Percentiles rank a stretch among this genome's conserved stretches.
Evolutionary conservation across 2,113 vertebrate species (phyloP).

Genomic region (Aleadryas rufinucha): DNA sequence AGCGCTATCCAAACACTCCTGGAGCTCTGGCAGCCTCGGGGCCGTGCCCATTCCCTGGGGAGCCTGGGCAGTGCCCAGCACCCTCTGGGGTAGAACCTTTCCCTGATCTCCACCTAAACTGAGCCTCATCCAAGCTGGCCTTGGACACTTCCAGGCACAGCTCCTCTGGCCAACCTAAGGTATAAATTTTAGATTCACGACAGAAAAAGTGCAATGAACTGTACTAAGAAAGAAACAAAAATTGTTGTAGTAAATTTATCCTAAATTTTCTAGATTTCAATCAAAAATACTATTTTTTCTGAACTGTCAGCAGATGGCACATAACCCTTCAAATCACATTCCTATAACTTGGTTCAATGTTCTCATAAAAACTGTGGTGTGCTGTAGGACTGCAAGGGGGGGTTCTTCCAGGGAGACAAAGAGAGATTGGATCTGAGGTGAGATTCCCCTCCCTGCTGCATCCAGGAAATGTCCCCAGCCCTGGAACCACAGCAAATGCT

Average conservation of each 20-base stretch:
- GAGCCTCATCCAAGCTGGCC: not conserved
- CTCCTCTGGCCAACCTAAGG: not conserved
- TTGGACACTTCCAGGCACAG: not conserved
- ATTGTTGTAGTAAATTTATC: not conserved
- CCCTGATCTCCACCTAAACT: not conserved
- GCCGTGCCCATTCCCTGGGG: not conserved
- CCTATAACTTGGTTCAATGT: not conserved
- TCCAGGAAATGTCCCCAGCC: not conserved
- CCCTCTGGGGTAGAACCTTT: not conserved
- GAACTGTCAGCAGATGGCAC: not conserved
- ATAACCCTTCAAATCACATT: not conserved
- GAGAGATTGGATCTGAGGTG: not conserved
- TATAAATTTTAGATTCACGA: not conserved
- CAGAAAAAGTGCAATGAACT: not conserved
- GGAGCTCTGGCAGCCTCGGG: not conserved
- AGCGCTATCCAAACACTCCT: fast-evolving
- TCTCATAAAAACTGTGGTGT: fast-evolving
- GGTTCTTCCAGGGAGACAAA: not conserved
- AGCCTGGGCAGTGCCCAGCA: not conserved
- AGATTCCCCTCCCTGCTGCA: not conserved
- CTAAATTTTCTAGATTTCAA: not conserved
- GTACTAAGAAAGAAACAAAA: not conserved
- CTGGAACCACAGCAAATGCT: fast-evolving
- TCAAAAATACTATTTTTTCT: not conserved
- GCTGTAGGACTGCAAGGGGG: not conserved